Conservation (phyloP, 2,888 invertebrate species). For the Drosophila kuntzei region DNA sequence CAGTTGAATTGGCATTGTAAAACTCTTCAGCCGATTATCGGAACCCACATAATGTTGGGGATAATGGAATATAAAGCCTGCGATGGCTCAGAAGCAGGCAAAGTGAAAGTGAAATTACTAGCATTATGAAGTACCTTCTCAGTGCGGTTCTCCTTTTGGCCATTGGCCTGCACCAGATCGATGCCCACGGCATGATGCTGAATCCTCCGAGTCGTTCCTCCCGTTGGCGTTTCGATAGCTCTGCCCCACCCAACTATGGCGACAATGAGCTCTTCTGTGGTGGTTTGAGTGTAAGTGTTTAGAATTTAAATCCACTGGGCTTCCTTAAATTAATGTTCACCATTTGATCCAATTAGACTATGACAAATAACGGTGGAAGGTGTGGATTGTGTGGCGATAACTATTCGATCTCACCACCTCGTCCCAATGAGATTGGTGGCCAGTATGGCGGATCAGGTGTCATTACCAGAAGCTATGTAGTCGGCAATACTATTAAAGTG, state of each 20-base stretch:
- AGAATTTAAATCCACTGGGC: not conserved
- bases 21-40: conserved; percentile 57
- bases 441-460: conserved; percentile 86
- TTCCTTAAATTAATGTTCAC: not conserved
- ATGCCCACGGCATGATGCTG: conserved; percentile 87
- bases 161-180: conserved; percentile 59
- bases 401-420: conserved; percentile 85
- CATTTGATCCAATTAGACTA: conserved; percentile 66
- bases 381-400: conserved; percentile 88
- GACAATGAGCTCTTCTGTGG: conserved; percentile 87
- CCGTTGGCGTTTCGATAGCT: conserved; percentile 86
- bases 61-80: conserved; percentile 36
- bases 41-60: conserved; percentile 38
- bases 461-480: conserved; percentile 85
- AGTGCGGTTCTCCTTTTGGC: conserved; percentile 56
- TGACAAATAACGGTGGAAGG: conserved; percentile 85
- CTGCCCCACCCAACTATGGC: conserved; percentile 86
- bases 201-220: conserved; percentile 87
- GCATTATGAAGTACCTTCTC: conserved; percentile 60
- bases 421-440: conserved; percentile 87
- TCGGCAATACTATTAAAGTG: conserved; percentile 64
- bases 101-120: conserved; percentile 65
- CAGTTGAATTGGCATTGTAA: conserved; percentile 59
- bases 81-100: conserved; percentile 16
- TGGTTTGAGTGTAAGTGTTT: conserved; percentile 83